Base-by-base conservation (phyloP, 2,113 vertebrate genomes). In the Protobothrops mucrosquamatus region DNA sequence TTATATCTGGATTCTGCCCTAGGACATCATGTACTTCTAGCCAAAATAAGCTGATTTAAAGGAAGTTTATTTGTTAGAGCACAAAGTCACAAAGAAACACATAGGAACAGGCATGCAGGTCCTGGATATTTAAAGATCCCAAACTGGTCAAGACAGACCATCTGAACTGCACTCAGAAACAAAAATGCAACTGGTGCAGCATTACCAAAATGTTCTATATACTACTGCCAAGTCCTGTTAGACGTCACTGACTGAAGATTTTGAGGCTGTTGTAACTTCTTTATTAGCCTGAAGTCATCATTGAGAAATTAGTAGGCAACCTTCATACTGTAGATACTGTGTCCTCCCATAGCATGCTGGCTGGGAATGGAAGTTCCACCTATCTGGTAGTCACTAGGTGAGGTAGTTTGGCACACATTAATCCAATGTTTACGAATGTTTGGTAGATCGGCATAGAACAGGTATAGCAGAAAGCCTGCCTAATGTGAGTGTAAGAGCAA, bases 1-100 rank as follows among this genome's bases (percentile, higher is more conserved):
- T 81, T 89, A 34, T 20, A 15, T 91, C 88, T 94, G 91, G 92
- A 88, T 22, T 24, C 0, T 0, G 29, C 89, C 92, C 94, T 93
- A 2, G 14, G 43, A 74, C 93, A 94, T 88, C 74, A 39, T 3
- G 12, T 34, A 81, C 69, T 18, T 52, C 86, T 88, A 15, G 0
- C 23, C 88, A 89, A 92, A 95, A 39, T 57, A 74, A 92, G 86
- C 91, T 93, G 34, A 57, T 85, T 86, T 56, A 46, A 64, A 46
- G 91, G 59, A 90, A 92, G 43, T 91, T 48, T 64, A 85, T 9
- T 23, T 22, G 1, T 1, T 29, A 29, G 4, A n/a, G 52, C 26
- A 93, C 90, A 55, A 59, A 92, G 87, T 52, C n/a, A 15, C 46
- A 3, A 29, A 18, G 56, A 81, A 90, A 86, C 55, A 54, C 39